These are phyloP conservation scores for Heliangelus exortis DNA, from an alignment of 2,797 vertebrate species.

Conservation along the genomic window DNA sequence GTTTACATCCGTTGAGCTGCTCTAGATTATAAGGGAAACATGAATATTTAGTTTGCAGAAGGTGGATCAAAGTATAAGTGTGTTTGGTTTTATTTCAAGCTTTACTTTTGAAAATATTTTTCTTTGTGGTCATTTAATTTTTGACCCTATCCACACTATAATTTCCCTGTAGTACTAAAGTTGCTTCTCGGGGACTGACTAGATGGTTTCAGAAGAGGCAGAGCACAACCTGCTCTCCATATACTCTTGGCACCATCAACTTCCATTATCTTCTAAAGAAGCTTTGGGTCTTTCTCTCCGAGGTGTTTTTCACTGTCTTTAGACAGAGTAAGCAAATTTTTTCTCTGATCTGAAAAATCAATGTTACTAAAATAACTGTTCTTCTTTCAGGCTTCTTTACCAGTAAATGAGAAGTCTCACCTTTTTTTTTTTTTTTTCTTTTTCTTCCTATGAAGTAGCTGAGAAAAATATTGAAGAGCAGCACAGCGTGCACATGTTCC, in stretches of 20 bases:
- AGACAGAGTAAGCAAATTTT: background rate
- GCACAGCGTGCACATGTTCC: rapidly evolving
- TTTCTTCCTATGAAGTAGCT: background rate
- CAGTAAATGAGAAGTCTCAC: background rate
- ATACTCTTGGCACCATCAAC: background rate
- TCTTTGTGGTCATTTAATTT: background rate
- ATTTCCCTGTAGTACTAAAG: background rate
- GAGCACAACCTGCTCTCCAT: background rate
- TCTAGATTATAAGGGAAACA: background rate
- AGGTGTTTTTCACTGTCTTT: background rate
- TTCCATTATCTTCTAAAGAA: background rate
- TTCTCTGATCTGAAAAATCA: background rate
- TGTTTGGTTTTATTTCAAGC: background rate
- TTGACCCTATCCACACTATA: background rate
- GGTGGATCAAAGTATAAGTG: background rate
- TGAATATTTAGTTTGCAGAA: background rate
- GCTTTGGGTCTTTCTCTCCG: background rate
- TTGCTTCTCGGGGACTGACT: background rate
- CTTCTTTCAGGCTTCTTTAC: background rate
- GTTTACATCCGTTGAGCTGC: background rate
- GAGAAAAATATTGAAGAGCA: background rate
- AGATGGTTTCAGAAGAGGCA: background rate
- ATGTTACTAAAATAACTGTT: background rate
- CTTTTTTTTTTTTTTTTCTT: background rate
- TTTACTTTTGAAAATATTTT: background rate